Evolutionary conservation across 2,113 vertebrate species (phyloP).

Genomic region (Vidua chalybeata): DNA sequence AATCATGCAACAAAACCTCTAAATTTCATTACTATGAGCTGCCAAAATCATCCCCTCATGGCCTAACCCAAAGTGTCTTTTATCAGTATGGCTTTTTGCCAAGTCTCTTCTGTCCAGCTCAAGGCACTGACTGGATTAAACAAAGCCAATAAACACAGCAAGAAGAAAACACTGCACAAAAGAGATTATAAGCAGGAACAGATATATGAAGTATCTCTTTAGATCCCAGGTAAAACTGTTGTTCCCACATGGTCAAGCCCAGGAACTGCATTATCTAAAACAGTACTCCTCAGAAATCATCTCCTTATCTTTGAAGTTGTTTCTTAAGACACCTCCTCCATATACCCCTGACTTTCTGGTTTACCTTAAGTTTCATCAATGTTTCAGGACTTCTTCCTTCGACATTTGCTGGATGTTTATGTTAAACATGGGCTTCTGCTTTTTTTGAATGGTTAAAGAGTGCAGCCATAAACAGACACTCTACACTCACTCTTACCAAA

Average conservation of each 20-base stretch:
- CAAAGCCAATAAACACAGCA: background rate
- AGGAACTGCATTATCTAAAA: background rate
- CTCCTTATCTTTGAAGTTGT: background rate
- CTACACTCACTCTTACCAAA: background rate
- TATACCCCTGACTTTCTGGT: background rate
- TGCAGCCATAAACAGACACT: background rate
- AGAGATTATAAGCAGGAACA: background rate
- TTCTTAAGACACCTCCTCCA: background rate
- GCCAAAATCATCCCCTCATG: background rate
- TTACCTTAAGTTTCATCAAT: background rate
- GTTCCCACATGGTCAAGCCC: background rate
- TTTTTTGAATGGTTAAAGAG: background rate
- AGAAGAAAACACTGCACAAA: background rate
- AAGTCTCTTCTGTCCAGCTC: background rate
- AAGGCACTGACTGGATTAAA: constrained; percentile 25
- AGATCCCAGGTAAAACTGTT: background rate
- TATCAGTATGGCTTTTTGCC: background rate
- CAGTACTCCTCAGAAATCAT: background rate
- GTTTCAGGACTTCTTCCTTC: background rate
- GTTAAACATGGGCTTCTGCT: background rate
- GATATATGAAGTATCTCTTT: background rate
- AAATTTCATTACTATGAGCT: background rate
- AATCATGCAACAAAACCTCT: background rate
- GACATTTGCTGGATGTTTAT: background rate
- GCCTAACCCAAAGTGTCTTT: background rate